Percentiles rank a stretch among this genome's conserved stretches.
These are phyloP conservation scores for Drosophila erecta DNA, from an alignment of 1,140 invertebrate species.

Conservation along the genomic window DNA sequence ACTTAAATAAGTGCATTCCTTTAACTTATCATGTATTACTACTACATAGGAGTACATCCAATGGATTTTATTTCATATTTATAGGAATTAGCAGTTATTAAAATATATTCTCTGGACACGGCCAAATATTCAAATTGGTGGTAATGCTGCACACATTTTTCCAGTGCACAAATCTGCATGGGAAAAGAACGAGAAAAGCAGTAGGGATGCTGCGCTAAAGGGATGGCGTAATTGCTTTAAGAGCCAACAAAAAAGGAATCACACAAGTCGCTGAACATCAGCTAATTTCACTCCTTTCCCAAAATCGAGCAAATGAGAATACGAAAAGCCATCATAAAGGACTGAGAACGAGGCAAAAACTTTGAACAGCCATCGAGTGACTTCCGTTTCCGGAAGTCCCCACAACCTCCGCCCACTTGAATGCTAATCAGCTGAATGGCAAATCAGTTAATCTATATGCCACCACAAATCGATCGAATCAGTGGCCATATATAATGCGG, in stretches of 20 bases:
- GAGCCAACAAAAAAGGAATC: constrained; percentile 40
- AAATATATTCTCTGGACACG: no score
- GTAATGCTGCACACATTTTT: background rate
- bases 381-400: constrained; percentile 65
- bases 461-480: constrained; percentile 41
- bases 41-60: no score
- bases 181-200: background rate
- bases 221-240: constrained; percentile 51
- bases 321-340: constrained; percentile 2
- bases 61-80: no score
- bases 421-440: constrained; percentile 66
- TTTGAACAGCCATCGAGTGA: constrained; percentile 59
- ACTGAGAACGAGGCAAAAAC: constrained; percentile 8
- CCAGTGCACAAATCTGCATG: background rate
- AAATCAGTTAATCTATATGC: constrained; percentile 59
- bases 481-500: constrained; percentile 20
- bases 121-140: no score
- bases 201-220: background rate
- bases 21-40: no score
- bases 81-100: no score
- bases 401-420: constrained; percentile 1
- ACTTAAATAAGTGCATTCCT: no score
- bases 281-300: constrained; percentile 51
- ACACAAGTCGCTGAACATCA: constrained; percentile 52
- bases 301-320: background rate